These are phyloP conservation scores for Lepus americanus DNA, from an alignment of 2,113 vertebrate genomes.

Conservation along the genomic window DNA sequence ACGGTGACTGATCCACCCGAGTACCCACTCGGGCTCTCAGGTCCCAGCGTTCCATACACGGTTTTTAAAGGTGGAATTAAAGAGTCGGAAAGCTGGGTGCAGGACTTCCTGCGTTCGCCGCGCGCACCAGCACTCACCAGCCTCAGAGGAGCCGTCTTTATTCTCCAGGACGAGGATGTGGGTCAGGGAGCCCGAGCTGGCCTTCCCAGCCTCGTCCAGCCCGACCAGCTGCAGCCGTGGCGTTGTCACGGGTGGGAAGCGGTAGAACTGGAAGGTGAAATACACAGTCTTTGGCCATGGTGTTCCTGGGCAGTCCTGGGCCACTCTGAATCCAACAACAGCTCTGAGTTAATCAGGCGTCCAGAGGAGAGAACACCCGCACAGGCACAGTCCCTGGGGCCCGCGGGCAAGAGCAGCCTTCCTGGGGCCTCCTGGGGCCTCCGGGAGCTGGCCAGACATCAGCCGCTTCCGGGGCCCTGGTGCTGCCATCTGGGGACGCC, in stretches of 20 bases:
- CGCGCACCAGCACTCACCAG: conserved; percentile 84
- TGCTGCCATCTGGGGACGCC: neutral
- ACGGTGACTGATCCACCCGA: rapidly evolving
- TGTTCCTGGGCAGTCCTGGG: conserved; percentile 54
- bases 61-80: no score
- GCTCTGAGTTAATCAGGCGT: neutral
- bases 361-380: neutral
- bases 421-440: neutral
- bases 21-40: rapidly evolving
- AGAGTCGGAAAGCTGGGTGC: neutral
- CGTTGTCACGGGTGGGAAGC: conserved; percentile 91
- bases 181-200: neutral
- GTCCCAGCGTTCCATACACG: rapidly evolving
- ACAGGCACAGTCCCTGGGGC: neutral
- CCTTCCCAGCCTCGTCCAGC: neutral
- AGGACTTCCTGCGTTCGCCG: rapidly evolving
- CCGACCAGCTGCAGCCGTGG: conserved; percentile 91
- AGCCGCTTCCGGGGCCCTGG: neutral
- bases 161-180: conserved; percentile 88
- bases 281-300: conserved; percentile 91
- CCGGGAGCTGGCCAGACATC: rapidly evolving
- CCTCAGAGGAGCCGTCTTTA: conserved; percentile 86
- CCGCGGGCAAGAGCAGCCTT: neutral
- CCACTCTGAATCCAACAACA: conserved; percentile 84
- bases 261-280: conserved; percentile 98